phyloP scores from a whole-genome alignment of 2,113 vertebrate species.

The Perccottus glenii region DNA sequence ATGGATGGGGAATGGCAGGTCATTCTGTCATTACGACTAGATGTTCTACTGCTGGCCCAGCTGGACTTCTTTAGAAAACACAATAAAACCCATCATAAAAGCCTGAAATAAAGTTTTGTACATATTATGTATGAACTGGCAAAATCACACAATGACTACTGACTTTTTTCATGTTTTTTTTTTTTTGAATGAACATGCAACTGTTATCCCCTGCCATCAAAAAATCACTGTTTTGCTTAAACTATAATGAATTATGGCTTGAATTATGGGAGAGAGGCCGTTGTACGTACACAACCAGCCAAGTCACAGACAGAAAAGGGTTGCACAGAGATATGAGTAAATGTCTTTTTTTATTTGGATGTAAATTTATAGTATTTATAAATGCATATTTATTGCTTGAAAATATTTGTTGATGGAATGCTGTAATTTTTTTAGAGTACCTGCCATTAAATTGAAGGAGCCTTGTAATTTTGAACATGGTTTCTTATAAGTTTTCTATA shows the following conservation, averaged over 20 bases:
- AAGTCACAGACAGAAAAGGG: conserved; percentile 92
- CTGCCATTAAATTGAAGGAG: conserved; percentile 99
- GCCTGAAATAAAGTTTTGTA: conserved; percentile 85
- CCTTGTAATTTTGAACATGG: conserved; percentile 93
- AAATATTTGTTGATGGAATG: conserved; percentile 99
- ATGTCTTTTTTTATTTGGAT: conserved; percentile 91
- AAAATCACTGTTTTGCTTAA: conserved; percentile 81
- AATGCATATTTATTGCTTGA: conserved; percentile 99
- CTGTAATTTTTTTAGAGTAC: conserved; percentile 99
- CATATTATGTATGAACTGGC: conserved; percentile 95
- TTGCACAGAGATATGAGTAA: conserved; percentile 95
- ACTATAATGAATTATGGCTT: conserved; percentile 82
- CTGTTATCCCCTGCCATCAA: conserved; percentile 71
- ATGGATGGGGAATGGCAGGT: conserved; percentile 82
- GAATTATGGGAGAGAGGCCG: conserved; percentile 76
- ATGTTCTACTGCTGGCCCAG: conserved; percentile 85
- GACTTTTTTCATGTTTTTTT: conserved; percentile 85
- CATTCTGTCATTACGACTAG: conserved; percentile 83
- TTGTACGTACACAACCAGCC: conserved; percentile 82
- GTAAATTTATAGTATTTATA: conserved; percentile 99
- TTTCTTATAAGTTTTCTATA: conserved; percentile 98
- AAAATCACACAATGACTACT: conserved; percentile 95
- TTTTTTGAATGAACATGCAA: conserved; percentile 82
- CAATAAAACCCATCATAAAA: conserved; percentile 56
- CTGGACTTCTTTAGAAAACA: conserved; percentile 77